phyloP scores from a whole-genome alignment of 2,797 vertebrate genomes.

The Natrix natrix region DNA sequence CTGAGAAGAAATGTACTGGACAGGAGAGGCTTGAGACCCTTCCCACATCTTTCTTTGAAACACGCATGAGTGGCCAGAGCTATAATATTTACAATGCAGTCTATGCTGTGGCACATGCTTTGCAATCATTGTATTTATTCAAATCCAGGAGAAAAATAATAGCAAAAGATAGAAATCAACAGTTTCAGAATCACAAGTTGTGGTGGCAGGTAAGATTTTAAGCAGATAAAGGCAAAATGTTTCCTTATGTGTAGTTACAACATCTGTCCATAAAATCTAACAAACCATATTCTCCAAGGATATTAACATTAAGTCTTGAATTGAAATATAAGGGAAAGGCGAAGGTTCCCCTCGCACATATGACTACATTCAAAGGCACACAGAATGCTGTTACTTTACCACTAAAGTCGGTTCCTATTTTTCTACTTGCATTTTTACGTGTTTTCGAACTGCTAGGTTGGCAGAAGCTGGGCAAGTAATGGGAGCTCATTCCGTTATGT shows the following conservation, averaged over 20 bases:
- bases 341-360: no score
- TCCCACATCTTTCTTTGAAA: not conserved
- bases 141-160: not conserved
- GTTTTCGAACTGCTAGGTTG: no score
- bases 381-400: no score
- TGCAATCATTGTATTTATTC: not conserved
- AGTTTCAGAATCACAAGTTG: not conserved
- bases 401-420: no score
- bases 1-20: not conserved
- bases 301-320: not conserved
- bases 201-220: not conserved
- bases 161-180: not conserved
- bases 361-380: no score
- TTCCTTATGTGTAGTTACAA: not conserved
- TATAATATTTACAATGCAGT: not conserved
- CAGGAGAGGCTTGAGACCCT: not conserved
- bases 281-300: not conserved
- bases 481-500: no score
- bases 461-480: no score
- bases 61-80: not conserved
- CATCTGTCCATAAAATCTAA: not conserved
- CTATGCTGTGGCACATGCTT: not conserved
- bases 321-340: not conserved
- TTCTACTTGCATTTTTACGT: no score
- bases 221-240: not conserved